These are phyloP conservation scores for Tigriopus japonicus DNA, from an alignment of 1,140 invertebrate species.

Conservation along the genomic window DNA sequence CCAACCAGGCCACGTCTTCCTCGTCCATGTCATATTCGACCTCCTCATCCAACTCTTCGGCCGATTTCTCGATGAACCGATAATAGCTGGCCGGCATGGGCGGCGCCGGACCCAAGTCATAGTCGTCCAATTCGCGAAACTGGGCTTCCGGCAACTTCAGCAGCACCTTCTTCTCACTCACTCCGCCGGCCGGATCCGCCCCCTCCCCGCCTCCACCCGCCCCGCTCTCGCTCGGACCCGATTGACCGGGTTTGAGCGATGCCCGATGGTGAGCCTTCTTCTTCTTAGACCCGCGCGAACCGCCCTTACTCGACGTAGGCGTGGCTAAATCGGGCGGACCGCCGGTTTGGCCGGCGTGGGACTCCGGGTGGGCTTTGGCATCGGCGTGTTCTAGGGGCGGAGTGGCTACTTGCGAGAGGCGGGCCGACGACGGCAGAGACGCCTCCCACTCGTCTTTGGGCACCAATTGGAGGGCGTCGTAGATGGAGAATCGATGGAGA, in stretches of 20 bases:
- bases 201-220: background rate
- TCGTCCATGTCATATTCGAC: slow-evolving; percentile 96
- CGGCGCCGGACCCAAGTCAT: slow-evolving; percentile 55
- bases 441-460: slow-evolving; percentile 24
- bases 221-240: background rate
- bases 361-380: too few species aligned
- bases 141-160: slow-evolving; percentile 50
- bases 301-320: background rate
- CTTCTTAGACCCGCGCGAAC: background rate
- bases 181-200: background rate
- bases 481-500: slow-evolving; percentile 30
- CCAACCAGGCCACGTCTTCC: slow-evolving; percentile 82
- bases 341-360: too few species aligned
- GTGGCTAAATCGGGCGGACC: too few species aligned
- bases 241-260: background rate
- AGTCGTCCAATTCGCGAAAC: slow-evolving; percentile 53
- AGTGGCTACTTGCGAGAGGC: too few species aligned
- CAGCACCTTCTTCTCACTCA: slow-evolving; percentile 17
- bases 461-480: slow-evolving; percentile 25
- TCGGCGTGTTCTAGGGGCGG: too few species aligned
- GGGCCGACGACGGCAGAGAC: background rate
- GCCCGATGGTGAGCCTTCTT: background rate
- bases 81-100: slow-evolving; percentile 52
- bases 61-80: slow-evolving; percentile 80
- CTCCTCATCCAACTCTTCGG: slow-evolving; percentile 78